Evolutionary conservation across 2,888 invertebrate genomes (phyloP), one percentile per base, ranked within the genome.

Genomic region (Ptychoptera albimana): DNA sequence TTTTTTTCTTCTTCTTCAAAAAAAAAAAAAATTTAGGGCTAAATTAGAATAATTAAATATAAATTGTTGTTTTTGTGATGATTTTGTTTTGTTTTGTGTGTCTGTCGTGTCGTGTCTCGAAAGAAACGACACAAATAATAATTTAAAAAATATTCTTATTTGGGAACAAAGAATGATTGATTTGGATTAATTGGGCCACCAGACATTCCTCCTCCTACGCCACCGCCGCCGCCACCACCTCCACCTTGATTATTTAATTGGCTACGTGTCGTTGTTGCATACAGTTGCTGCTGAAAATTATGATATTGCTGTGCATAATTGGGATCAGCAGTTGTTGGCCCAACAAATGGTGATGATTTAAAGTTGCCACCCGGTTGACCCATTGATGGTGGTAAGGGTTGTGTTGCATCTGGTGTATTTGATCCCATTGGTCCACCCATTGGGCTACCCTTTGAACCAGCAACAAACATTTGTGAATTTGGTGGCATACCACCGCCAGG

Each of bases 301-400:
- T 91, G 91, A 70, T 85, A 92, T 72, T 91, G 91, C 65, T 88
- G 88, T 58, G 89, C 91, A 69, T 92, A 92, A 62, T 86, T 87
- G 11, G 91, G 85, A 67, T 92, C 91, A 39, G 82, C 80, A 47
- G 88, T 84, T 29, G 81, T 82, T 8, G 86, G 86, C 29, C 85
- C 85, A 46, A 85, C 81, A 61, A 86, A 89, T 52, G 84, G 83
- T 5, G 78, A 74, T 37, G 70, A 68, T 40, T 14, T 83, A 66
- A 82, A 84, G 50, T 73, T 77, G 37, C 69, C 68, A 12, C 63
- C 66, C 30, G 73, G 74, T 41, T 80, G 80, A 39, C 81, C 81
- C 80, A 84, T 82, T 16, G 81, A 81, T 13, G 83, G 82, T 34
- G 83, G 83, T 47, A 84, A 64, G 8, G 83, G 81, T 60, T 83